phyloP scores from a whole-genome alignment of 2,113 vertebrate genomes.

The Brevimyrus niger region DNA sequence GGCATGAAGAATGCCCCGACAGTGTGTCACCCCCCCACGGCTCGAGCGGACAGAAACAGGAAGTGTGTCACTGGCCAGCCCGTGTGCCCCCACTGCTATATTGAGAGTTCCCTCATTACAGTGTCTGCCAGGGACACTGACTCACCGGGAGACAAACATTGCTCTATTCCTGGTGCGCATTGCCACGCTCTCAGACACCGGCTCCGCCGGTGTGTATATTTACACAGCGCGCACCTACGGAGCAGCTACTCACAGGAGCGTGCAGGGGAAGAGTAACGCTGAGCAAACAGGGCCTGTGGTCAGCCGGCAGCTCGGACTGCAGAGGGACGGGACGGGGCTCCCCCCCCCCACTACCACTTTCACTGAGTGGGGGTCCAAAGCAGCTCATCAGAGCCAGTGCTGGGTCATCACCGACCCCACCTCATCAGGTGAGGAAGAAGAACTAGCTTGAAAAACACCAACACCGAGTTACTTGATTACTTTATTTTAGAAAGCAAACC shows the following conservation, averaged over 20 bases:
- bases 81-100: slow-evolving; percentile 12
- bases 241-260: background rate
- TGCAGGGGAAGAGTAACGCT: background rate
- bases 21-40: slow-evolving; percentile 16
- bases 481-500: background rate
- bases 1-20: slow-evolving; percentile 13
- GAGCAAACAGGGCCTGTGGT: background rate
- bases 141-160: slow-evolving; percentile 15
- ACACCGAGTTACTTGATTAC: background rate
- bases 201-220: background rate
- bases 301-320: background rate
- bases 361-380: background rate
- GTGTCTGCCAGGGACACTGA: slow-evolving; percentile 25
- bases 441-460: background rate
- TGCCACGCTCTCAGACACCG: background rate
- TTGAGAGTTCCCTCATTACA: slow-evolving; percentile 18
- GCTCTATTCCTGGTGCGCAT: slow-evolving; percentile 4
- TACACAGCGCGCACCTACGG: background rate
- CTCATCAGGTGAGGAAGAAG: background rate
- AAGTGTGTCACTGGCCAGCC: slow-evolving; percentile 19
- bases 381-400: background rate
- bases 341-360: background rate
- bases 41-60: slow-evolving; percentile 4
- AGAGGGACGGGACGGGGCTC: background rate
- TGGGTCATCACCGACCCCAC: background rate